Conservation (phyloP, 2,888 invertebrate species). For the Drosophila gaucha region DNA sequence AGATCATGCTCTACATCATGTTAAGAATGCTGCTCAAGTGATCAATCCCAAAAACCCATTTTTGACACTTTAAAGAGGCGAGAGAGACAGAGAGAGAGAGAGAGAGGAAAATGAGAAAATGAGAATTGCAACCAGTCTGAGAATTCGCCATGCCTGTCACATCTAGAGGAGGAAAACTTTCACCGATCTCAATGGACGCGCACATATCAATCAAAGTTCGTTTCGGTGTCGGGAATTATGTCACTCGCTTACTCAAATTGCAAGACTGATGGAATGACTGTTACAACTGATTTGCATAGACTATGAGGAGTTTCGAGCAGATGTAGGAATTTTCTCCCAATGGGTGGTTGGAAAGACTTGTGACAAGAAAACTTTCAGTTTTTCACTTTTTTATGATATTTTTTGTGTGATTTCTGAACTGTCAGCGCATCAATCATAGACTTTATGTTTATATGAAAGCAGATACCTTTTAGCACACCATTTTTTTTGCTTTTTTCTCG, state of each 20-base stretch:
- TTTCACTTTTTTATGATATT: constrained; percentile 17
- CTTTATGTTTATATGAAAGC: constrained; percentile 65
- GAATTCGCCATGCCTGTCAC: constrained; percentile 73
- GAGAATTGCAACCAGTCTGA: constrained; percentile 47
- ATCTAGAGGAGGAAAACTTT: constrained; percentile 42
- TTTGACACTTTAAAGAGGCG: constrained; percentile 63
- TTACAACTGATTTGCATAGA: constrained; percentile 70
- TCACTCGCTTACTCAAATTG: constrained; percentile 83
- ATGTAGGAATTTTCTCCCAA: constrained; percentile 31
- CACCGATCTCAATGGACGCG: constrained; percentile 59
- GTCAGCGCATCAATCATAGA: constrained; percentile 69
- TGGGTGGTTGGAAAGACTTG: constrained; percentile 60
- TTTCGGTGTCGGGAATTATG: constrained; percentile 83
- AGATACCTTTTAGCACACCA: constrained; percentile 51
- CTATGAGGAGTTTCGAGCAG: constrained; percentile 38
- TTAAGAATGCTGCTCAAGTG: constrained; percentile 56
- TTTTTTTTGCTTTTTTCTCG: neutral
- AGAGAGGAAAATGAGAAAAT: neutral
- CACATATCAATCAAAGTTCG: constrained; percentile 83
- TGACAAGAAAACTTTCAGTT: constrained; percentile 48
- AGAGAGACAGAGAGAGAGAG: constrained; percentile 20
- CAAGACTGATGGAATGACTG: constrained; percentile 51
- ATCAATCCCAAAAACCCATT: constrained; percentile 63
- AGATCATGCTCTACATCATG: constrained; percentile 60
- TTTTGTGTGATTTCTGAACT: constrained; percentile 33